A percentile compares a stretch with the other conserved stretches of the same genome.
These are phyloP conservation scores for Microcebus tavaratra DNA, from an alignment of 2,113 vertebrate genomes.

Conservation along the genomic window DNA sequence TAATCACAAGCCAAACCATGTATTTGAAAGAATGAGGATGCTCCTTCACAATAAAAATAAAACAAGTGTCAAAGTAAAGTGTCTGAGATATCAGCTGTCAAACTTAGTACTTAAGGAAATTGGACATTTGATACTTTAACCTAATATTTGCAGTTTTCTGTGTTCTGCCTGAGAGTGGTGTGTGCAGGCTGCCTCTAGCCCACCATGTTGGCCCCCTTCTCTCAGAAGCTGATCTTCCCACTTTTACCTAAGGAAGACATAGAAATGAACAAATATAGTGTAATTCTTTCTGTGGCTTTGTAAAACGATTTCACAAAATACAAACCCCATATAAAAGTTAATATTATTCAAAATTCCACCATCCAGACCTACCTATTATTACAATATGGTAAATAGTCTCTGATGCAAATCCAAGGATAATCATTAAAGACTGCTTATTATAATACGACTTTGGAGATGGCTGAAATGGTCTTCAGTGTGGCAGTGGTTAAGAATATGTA, in stretches of 20 bases:
- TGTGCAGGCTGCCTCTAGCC: too few relatives aligned
- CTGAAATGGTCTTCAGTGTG: not conserved
- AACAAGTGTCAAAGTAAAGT: too few relatives aligned
- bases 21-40: too few relatives aligned
- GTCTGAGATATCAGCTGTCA: too few relatives aligned
- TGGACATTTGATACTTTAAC: too few relatives aligned
- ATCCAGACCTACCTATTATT: not conserved
- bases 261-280: not conserved
- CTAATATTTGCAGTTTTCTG: too few relatives aligned
- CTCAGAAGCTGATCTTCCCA: too few relatives aligned
- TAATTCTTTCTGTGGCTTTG: not conserved
- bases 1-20: too few relatives aligned
- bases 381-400: not conserved
- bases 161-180: too few relatives aligned
- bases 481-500: not conserved
- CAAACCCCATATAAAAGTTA: not conserved
- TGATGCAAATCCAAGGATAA: not conserved
- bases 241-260: not conserved
- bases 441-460: not conserved
- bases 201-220: too few relatives aligned
- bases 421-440: not conserved
- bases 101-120: too few relatives aligned
- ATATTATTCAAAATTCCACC: not conserved
- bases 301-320: not conserved
- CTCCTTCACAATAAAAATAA: too few relatives aligned